phyloP scores from a whole-genome alignment of 2,113 vertebrate species.

The Pelusios castaneus region DNA sequence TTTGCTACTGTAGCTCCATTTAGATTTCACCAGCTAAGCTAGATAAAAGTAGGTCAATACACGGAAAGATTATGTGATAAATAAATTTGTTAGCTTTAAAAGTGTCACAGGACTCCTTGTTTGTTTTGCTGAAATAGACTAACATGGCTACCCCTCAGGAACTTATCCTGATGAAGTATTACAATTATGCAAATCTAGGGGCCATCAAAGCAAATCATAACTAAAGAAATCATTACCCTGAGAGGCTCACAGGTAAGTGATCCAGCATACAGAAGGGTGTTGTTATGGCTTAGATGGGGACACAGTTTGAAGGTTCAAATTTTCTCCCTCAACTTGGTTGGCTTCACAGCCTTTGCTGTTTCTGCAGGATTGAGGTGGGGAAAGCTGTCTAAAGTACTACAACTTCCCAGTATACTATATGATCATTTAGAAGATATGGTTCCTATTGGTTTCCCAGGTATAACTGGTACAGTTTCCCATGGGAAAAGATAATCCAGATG shows the following conservation, averaged over 20 bases:
- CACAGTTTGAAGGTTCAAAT: neutral
- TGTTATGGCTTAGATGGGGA: rapidly evolving
- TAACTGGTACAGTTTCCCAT: neutral
- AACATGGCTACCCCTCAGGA: too few relatives aligned
- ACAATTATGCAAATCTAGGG: neutral
- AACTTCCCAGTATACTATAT: rapidly evolving
- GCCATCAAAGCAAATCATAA: neutral
- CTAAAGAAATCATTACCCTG: neutral
- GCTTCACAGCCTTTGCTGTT: neutral
- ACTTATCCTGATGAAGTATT: neutral
- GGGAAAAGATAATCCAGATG: neutral
- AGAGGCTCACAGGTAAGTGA: neutral
- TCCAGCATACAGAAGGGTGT: too few relatives aligned
- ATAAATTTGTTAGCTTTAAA: too few relatives aligned
- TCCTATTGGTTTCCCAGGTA: neutral
- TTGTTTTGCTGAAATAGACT: too few relatives aligned
- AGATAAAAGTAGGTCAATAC: neutral
- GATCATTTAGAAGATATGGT: too few relatives aligned
- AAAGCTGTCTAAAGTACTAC: neutral
- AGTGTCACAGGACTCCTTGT: too few relatives aligned
- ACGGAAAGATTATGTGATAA: neutral
- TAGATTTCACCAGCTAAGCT: rapidly evolving
- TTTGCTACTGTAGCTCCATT: neutral
- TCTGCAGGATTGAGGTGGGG: neutral
- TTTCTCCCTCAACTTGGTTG: neutral